These are phyloP conservation scores for Loxodonta africana DNA, from an alignment of 2,113 vertebrate genomes.

Conservation along the genomic window DNA sequence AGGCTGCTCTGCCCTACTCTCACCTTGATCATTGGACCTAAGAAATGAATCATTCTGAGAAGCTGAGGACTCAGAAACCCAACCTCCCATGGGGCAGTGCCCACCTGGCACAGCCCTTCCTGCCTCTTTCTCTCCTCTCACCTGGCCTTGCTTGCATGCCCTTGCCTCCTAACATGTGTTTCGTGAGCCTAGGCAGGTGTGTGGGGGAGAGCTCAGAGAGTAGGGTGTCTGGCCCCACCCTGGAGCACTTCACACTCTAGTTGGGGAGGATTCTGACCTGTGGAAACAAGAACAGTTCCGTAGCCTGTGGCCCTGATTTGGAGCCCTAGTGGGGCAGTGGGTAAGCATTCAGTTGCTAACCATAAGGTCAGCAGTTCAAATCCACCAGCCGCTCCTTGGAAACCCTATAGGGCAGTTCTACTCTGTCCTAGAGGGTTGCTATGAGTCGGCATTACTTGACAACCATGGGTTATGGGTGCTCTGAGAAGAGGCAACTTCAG, in stretches of 20 bases:
- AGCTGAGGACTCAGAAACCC: neutral
- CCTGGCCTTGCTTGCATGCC: rapidly evolving
- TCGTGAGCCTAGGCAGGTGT: neutral
- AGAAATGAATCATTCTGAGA: neutral
- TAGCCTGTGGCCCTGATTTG: neutral
- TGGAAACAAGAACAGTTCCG: neutral
- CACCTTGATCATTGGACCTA: neutral
- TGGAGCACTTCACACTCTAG: neutral
- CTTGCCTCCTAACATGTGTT: rapidly evolving
- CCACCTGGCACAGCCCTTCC: neutral
- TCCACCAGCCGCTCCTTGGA: neutral
- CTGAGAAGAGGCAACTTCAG: neutral
- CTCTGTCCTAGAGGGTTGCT: neutral
- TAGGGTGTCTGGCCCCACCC: neutral
- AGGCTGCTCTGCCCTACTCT: neutral
- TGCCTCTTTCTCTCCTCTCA: neutral
- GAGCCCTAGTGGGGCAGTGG: neutral
- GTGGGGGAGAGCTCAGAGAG: neutral
- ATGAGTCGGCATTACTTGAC: neutral
- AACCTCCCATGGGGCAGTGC: neutral
- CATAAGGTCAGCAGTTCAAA: neutral
- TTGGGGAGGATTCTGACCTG: neutral
- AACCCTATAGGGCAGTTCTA: too few relatives aligned
- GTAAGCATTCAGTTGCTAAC: neutral
- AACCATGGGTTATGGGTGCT: neutral